Conservation (phyloP, 2,113 vertebrate species). For the Ovis canadensis region DNA sequence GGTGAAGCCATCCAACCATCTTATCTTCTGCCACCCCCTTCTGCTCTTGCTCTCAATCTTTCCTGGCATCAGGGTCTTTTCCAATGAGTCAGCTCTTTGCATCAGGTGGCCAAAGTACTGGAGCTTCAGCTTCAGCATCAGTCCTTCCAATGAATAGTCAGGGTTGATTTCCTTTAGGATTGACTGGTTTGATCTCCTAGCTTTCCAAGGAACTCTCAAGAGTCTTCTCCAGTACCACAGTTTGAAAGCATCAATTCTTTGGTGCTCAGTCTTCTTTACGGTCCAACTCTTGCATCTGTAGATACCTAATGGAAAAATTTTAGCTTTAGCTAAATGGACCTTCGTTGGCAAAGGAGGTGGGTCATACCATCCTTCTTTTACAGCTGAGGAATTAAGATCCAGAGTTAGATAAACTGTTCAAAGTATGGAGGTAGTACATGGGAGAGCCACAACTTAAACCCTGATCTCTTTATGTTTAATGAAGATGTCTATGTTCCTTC, state of each 20-base stretch:
- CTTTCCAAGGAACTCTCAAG: neutral
- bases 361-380: neutral
- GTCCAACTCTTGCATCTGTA: neutral
- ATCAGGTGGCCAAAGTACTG: neutral
- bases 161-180: neutral
- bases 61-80: neutral
- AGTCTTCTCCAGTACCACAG: neutral
- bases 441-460: neutral
- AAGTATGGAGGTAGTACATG: neutral
- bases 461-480: neutral
- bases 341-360: neutral
- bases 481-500: neutral
- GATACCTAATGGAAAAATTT: neutral
- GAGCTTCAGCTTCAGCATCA: neutral
- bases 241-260: neutral
- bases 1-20: neutral
- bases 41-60: neutral
- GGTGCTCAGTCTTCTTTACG: neutral
- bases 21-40: neutral
- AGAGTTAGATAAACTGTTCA: neutral
- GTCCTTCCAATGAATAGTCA: neutral
- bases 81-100: neutral
- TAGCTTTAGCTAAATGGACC: neutral
- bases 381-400: neutral
- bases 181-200: neutral